These are phyloP conservation scores for Balearica regulorum DNA, from an alignment of 2,797 vertebrate species.

Conservation along the genomic window DNA sequence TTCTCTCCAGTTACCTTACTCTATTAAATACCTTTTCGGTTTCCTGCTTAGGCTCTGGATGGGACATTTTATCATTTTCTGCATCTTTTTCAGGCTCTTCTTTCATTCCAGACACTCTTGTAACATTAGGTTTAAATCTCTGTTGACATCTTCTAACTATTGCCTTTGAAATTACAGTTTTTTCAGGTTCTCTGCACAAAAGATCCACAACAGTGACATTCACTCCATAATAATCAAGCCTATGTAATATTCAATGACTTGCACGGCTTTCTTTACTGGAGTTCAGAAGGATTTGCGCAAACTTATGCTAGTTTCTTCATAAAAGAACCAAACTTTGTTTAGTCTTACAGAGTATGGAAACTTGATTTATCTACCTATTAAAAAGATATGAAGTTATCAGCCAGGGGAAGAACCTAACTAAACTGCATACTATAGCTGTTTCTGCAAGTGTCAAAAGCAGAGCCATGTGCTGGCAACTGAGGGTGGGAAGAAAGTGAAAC, in stretches of 20 bases:
- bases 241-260: not conserved
- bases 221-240: not conserved
- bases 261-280: not conserved
- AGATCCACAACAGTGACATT: not conserved
- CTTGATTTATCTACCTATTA: not conserved
- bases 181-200: conserved; percentile 32
- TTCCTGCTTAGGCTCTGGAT: not conserved
- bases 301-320: not conserved
- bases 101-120: conserved; percentile 17
- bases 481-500: not conserved
- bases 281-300: not conserved
- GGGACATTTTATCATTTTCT: not conserved
- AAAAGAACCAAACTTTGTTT: not conserved
- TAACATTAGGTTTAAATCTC: conserved; percentile 55
- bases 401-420: not conserved
- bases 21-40: conserved; percentile 25
- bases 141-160: not conserved
- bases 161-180: not conserved
- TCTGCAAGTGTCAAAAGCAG: not conserved
- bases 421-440: not conserved
- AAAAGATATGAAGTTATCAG: not conserved
- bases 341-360: not conserved
- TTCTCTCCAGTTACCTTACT: not conserved
- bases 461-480: not conserved
- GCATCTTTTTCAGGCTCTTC: not conserved